Evolutionary conservation across 2,888 invertebrate species (phyloP).

Genomic region (Scelioninae gen. 1): DNA sequence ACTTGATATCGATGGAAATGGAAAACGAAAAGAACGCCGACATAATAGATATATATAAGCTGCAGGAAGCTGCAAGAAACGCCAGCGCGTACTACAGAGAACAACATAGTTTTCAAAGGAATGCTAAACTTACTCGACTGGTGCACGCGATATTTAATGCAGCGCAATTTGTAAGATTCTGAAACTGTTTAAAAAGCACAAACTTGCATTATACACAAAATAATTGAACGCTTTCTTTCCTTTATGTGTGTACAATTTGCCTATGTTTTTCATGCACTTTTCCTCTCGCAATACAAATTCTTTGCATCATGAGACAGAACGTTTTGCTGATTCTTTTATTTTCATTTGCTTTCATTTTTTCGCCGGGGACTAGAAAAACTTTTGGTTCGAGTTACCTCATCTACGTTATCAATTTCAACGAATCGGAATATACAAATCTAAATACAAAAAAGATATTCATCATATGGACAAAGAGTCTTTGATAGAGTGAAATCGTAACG

Average conservation of each 20-base stretch:
- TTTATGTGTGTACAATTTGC: conserved; percentile 9
- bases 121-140: conserved; percentile 76
- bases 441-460: conserved; percentile 33
- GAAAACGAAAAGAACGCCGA: conserved; percentile 59
- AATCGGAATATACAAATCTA: conserved; percentile 37
- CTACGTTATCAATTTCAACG: conserved; percentile 7
- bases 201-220: conserved; percentile 20
- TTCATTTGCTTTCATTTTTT: neutral
- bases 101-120: conserved; percentile 73
- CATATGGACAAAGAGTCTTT: conserved; percentile 56
- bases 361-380: conserved; percentile 16
- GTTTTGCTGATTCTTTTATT: neutral
- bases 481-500: conserved; percentile 69
- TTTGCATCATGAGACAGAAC: neutral
- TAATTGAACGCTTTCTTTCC: conserved; percentile 21
- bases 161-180: conserved; percentile 78
- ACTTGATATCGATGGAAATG: conserved; percentile 54
- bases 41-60: conserved; percentile 72
- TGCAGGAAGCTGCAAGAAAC: conserved; percentile 76
- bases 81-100: conserved; percentile 76
- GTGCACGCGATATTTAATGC: conserved; percentile 78
- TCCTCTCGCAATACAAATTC: conserved; percentile 15
- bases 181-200: conserved; percentile 32
- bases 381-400: conserved; percentile 27
- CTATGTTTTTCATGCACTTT: conserved; percentile 19